Evolutionary conservation across 2,113 vertebrate species (phyloP).

Genomic region (Cephalopholis sonnerati): DNA sequence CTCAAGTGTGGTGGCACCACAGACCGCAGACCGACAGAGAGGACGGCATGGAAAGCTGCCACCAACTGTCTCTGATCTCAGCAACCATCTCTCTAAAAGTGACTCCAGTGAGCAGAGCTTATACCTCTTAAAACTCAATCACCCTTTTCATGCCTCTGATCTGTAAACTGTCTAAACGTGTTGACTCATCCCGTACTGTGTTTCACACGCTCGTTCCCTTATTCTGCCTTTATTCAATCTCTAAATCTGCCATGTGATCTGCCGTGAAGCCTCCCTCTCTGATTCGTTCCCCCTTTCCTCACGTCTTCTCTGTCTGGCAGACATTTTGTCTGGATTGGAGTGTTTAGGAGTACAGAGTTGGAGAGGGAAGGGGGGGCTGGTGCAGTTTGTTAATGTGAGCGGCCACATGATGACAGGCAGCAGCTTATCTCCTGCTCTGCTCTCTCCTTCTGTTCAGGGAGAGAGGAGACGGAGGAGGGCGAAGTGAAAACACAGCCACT

Average conservation of each 20-base stretch:
- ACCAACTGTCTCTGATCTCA: constrained; percentile 8
- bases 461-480: not conserved
- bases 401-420: constrained; percentile 42
- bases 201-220: not conserved
- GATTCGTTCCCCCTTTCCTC: constrained; percentile 22
- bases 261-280: not conserved
- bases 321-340: constrained; percentile 29
- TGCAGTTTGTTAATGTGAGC: constrained; percentile 42
- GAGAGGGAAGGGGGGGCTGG: not conserved
- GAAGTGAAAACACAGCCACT: not conserved
- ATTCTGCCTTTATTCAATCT: constrained; percentile 21
- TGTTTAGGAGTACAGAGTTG: constrained; percentile 5
- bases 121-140: not conserved
- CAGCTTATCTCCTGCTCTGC: constrained; percentile 27
- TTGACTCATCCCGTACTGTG: not conserved
- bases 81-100: constrained; percentile 8
- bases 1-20: constrained; percentile 26
- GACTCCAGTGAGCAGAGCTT: constrained; percentile 10
- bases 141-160: constrained; percentile 14
- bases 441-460: not conserved
- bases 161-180: not conserved
- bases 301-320: constrained; percentile 14
- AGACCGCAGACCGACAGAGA: constrained; percentile 23
- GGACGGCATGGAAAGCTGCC: not conserved
- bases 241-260: constrained; percentile 23